Evolutionary conservation across 2,888 invertebrate species (phyloP), one percentile per base, ranked within the genome.

Genomic region (Netelia virgata): DNA sequence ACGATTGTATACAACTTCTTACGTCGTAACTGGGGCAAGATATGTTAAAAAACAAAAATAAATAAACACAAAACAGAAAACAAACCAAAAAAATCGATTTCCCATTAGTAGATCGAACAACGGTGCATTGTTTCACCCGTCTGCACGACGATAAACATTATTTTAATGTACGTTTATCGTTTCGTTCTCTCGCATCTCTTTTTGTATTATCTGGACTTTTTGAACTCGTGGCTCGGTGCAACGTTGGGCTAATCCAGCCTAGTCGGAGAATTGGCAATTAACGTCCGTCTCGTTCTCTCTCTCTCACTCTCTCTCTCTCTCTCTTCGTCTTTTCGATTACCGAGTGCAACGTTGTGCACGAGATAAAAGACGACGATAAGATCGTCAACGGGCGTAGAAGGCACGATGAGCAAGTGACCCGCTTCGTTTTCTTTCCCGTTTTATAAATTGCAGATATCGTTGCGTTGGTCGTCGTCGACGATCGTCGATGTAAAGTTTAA

Each of bases 21-120:
- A 70, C 20, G 41, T 20, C 10, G 28, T 66, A 84, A 84, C 47
- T 84, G 80, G 84, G 80, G 80, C 81, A 81, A 77, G 47, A 70
- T 81, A 70, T 23, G 47, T 16, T 53, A 63, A 28, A 10, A 53
- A 50, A 41, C 63, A 72, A 68, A 80, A 72, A 20, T 10, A 8
- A 36, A 6, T 1, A 36, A 36, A 36, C 0, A 53, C 20, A 69
- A 66, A 68, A 83, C 61, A 16, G 10, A 63, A 63, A 16, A 10
- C 36, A 59, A 36, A 69, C 61, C 63, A 83, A 66, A 16, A 14
- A 28, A 16, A 72, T 41, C 28, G 47, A 47, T 70, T 82, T 69
- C 66, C 53, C 81, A 76, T 77, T 68, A 63, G 69, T 64, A 50
- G 72, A 43, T 47, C 63, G 53, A 81, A 84, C 84, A 84, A 84